Base-by-base conservation (phyloP, 1,140 invertebrate species). In the Drosophila paulistorum region DNA sequence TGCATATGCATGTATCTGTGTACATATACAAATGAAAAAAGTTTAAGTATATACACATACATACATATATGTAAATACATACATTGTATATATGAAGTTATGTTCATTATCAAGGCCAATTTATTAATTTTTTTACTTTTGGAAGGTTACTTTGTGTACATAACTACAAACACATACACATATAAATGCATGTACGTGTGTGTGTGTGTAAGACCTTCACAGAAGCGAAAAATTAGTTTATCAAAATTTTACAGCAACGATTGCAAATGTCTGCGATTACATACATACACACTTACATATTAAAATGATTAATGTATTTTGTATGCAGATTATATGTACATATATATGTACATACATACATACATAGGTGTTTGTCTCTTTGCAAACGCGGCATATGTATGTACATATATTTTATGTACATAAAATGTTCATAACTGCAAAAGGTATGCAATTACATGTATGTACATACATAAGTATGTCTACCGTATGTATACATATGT, bases 11-110 rank as follows among this genome's bases (percentile, higher is more conserved):
- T 51, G 45, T 20, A 23, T 23, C 17, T 51, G 45, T 23, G 45
- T 23, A 51, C 10, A 51, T 48, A 20, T 51, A 23, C 20, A 51
- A 14, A 23, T 51, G 17, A 7, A 51, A 51, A 51, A 51, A 23
- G 45, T 23, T 51, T 23, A 61, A 60, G 58, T 68, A 37, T 51
- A 61, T 68, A 60, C 55, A 60, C 42, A 69, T 48, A 26, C 13
- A 26, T 17, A 60, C 33, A 69, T 33, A 7, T 11, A 26, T 51
- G 3, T 30, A 20, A 20, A 45, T 62, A 63, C 7, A 45, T 42
- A 48, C 11, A 20, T n/a, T 62, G 14, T 60, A 39, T 23, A 23
- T 23, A 23, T 23, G 20, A 26, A 42, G 23, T 37, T 65, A 59
- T 54, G 39, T 59, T 62, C 41, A 68, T 51, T 59, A 59, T 59